Evolutionary conservation across 2,797 vertebrate species (phyloP), one percentile per base, ranked within the genome.

Genomic region (Hipposideros larvatus): DNA sequence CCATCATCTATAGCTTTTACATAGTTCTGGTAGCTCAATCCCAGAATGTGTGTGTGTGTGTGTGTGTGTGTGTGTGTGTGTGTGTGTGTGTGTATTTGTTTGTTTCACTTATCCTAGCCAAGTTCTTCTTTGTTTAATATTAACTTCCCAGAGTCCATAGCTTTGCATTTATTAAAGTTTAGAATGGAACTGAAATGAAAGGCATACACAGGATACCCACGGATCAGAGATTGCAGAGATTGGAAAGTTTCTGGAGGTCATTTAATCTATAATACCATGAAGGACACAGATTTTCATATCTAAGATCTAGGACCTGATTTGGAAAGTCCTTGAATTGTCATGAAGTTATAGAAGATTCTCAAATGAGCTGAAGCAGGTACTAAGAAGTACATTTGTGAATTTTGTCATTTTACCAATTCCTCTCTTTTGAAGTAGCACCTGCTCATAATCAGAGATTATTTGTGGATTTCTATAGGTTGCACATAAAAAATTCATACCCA

Each of bases 241-340:
- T 74, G n/a, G 8, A 65, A 86, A 83, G 26, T 77, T 16, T 92
- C 70, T 86, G n/a, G 18, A n/a, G 18, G 61, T 65, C 24, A 79
- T 57, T 31, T 15, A 57, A 61, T 66, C 8, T 74, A 43, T 43
- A 43, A 43, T 43, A 59, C 28, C 28, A 46, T 65, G 43, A 87
- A 73, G n/a, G 46, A 94, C 94, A 75, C 4, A 15, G 24, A 90
- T 79, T 77, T 96, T 93, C 31, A 43, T 15, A 46, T 55, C 8
- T 26, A 61, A 55, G 22, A 57, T 87, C 10, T 80, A 91, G n/a
- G 4, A 66, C 4, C 19, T 86, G 22, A 61, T 11, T 59, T 91
- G 34, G 61, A 92, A 91, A 87, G 28, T 77, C 19, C 24, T 73
- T 87, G 18, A 48, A 74, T 87, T 94, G 5, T 74, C 22, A 37